Evolutionary conservation across 35 echinoderm and acorn worm genomes (phyloP), one percentile per base, ranked within the genome.

Genomic region (Apostichopus parvimensis): DNA sequence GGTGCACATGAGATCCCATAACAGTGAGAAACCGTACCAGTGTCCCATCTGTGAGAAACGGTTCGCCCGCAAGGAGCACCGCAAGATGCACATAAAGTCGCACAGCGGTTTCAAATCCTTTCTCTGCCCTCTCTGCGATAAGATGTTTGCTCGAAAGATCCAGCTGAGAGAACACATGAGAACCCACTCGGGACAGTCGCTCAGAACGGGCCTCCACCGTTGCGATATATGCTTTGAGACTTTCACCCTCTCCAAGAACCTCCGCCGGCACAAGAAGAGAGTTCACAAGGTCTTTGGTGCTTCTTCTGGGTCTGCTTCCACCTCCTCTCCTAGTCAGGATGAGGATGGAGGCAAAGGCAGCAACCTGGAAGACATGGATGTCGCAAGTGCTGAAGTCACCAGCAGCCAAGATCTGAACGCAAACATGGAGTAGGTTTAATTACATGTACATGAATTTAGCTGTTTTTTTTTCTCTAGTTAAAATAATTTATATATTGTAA

Each of bases 1-100:
- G 3, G 92, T 99, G 58, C 97, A 99, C 92, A 99, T 99, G 97
- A 79, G 95, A 13, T 96, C 95, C 2, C 97, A 99, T 86, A 99
- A 93, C 24, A 93, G 91, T n/a, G 93, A 95, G 82, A 99, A 94
- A 77, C 97, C 97, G 6, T 99, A 93, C 86, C 95, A 99, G 65
- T 99, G 97, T 79, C 93, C 93, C 22, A 90, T 99, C 18, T 99
- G 97, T 78, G 97, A 99, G 80, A 99, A 99, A 91, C 91, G 97
- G 15, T 99, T 99, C 28, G 93, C 95, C 0, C 91, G 93, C 57
- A 96, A 96, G 57, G 97, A 99, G 34, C 94, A 96, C 17, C 87
- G 97, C 15, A 99, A 99, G 61, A 93, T 95, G 12, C 97, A 99
- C 93, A 87, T 99, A 57, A 96, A 99, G 87, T 95, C 97, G 1